Evolutionary conservation across 1,140 invertebrate species (phyloP).

Genomic region (Drusus annulatus): DNA sequence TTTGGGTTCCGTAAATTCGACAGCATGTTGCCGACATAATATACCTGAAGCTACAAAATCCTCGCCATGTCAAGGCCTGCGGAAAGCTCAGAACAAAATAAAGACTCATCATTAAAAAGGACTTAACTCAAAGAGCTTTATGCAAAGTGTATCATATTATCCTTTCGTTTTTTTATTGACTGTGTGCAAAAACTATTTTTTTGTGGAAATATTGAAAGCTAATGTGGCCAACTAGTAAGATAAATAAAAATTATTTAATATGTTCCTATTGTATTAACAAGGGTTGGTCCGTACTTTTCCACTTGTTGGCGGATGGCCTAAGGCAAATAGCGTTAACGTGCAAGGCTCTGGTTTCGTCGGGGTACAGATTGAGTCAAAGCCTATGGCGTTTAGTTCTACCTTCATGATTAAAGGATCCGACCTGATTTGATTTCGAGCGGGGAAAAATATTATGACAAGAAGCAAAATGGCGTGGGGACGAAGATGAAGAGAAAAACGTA

Average conservation of each 20-base stretch:
- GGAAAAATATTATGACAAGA: slow-evolving; percentile 29
- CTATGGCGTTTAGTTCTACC: slow-evolving; percentile 22
- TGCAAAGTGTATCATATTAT: too few species aligned
- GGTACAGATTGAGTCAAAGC: slow-evolving; percentile 26
- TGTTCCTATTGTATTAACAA: too few species aligned
- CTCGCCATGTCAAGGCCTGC: too few species aligned
- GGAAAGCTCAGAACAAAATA: too few species aligned
- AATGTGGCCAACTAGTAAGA: too few species aligned
- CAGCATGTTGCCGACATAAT: slow-evolving; percentile 4
- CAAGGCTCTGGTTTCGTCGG: neutral
- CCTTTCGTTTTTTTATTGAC: too few species aligned
- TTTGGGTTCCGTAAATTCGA: slow-evolving; percentile 17
- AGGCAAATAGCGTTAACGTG: neutral
- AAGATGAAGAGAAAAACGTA: neutral
- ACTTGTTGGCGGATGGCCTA: neutral
- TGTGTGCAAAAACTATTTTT: too few species aligned
- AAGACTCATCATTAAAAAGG: too few species aligned
- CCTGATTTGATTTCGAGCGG: neutral
- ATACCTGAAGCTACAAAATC: neutral
- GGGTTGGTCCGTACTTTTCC: too few species aligned
- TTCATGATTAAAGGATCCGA: slow-evolving; percentile 24
- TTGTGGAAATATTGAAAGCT: too few species aligned
- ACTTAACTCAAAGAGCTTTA: too few species aligned
- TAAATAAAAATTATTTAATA: too few species aligned
- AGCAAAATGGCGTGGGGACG: neutral